These are phyloP conservation scores for Sebastes umbrosus DNA, from an alignment of 2,797 vertebrate species.

Conservation along the genomic window DNA sequence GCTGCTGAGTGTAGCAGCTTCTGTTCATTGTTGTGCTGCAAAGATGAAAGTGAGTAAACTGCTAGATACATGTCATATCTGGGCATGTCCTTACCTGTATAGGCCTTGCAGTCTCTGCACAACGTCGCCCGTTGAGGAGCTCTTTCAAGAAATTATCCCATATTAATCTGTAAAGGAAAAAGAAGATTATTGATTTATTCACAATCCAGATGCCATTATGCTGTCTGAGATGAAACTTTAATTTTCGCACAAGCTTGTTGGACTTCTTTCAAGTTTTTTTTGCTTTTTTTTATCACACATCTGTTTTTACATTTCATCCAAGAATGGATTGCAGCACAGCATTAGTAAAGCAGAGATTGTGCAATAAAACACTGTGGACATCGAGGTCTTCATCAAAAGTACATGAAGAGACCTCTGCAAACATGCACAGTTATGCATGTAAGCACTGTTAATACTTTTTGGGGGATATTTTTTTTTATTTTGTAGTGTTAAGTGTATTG, in stretches of 20 bases:
- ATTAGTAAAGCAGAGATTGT: constrained; percentile 58
- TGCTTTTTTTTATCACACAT: not conserved
- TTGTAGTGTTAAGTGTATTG: constrained; percentile 10
- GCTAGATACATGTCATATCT: not conserved
- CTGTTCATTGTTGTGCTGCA: not conserved
- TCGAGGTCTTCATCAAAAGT: constrained; percentile 6
- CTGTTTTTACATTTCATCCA: not conserved
- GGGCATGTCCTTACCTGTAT: not conserved
- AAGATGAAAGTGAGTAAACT: not conserved
- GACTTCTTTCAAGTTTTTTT: not conserved
- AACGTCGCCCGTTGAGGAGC: not conserved
- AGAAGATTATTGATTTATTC: constrained; percentile 1
- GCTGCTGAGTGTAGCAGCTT: not conserved
- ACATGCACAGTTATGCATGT: constrained; percentile 64
- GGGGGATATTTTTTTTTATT: constrained; percentile 11
- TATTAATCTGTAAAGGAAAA: not conserved
- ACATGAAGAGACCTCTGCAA: constrained; percentile 21
- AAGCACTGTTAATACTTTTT: constrained; percentile 46
- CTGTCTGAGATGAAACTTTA: constrained; percentile 13
- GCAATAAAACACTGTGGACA: constrained; percentile 71
- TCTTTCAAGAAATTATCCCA: not conserved
- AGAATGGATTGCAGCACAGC: constrained; percentile 2
- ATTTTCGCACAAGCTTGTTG: not conserved
- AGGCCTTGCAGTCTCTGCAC: constrained; percentile 5
- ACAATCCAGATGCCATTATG: constrained; percentile 1